Evolutionary conservation across 1,140 invertebrate genomes (phyloP), one percentile per base, ranked within the genome.

Genomic region (Sycophila sp.): DNA sequence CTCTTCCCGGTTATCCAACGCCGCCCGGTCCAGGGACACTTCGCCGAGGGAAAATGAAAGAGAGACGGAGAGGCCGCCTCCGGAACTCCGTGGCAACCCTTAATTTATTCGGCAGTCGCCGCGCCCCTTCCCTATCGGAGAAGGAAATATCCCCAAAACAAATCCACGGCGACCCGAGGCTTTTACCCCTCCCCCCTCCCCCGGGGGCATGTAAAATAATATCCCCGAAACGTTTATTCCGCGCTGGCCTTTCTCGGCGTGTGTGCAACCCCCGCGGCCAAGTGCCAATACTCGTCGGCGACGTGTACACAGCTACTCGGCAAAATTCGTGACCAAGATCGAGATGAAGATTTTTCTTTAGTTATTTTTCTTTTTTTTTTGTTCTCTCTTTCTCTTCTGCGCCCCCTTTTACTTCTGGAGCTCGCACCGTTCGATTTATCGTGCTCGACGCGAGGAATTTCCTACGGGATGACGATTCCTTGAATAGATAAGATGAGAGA

Each of bases 191-290:
- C 71, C 71, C 56, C 70, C 47, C 40, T 64, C 71, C 71, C 79
- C 72, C 73, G 63, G 77, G 81, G 76, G 78, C 75, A 77, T 80
- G 78, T 77, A 82, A 82, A 83, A 83, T 83, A 83, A 81, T 83
- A 81, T 77, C 77, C 69, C 63, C 47, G 71, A 76, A 75, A 76
- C 65, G 45, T 56, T 66, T 65, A 40, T 55, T 72, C 45, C 67
- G 64, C 67, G 69, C 66, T 56, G 70, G 68, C 70, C 73, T 69
- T 72, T 71, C 73, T 70, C 73, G 73, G 62, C 73, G 63, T 22
- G 5, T 1, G 17, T 24, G 19, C 42, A 22, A 47, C 17, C 53
- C n/a, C n/a, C n/a, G n/a, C n/a, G 73, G 73, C 62, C 62, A 73
- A 76, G 75, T 75, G 68, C 53, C 71, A 73, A 75, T 75, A 68